Percentiles rank a stretch among this genome's conserved stretches.
Conservation (phyloP, 2,888 invertebrate species). For the Drosophila pegasa region DNA sequence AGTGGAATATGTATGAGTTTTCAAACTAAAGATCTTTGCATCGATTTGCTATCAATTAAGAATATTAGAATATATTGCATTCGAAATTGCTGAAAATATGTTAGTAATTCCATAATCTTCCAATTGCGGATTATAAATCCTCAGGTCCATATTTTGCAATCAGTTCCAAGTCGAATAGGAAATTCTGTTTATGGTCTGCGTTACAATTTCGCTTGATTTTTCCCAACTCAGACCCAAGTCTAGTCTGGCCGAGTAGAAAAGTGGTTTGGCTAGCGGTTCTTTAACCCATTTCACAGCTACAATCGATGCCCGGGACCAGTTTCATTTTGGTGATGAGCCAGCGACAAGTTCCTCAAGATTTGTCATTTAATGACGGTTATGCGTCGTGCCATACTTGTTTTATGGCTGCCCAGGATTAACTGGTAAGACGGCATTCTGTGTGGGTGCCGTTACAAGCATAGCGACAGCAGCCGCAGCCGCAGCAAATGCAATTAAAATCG, state of each 20-base stretch:
- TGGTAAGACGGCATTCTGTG: slow-evolving; percentile 51
- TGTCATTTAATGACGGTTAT: slow-evolving; percentile 43
- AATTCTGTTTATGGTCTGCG: not conserved
- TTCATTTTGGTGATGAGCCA: slow-evolving; percentile 33
- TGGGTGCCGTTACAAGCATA: slow-evolving; percentile 49
- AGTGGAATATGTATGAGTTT: too few relatives aligned
- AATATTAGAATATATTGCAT: too few relatives aligned
- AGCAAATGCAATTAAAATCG: slow-evolving; percentile 48
- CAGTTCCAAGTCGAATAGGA: not conserved
- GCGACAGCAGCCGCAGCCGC: not conserved
- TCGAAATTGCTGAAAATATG: too few relatives aligned
- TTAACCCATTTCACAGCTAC: slow-evolving; percentile 48
- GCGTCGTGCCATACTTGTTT: slow-evolving; percentile 12
- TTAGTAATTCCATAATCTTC: not conserved
- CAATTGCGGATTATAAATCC: not conserved
- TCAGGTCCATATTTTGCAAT: not conserved
- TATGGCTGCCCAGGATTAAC: slow-evolving; percentile 42
- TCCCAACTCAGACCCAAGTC: slow-evolving; percentile 1
- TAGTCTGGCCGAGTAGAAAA: slow-evolving; percentile 5
- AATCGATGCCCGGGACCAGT: slow-evolving; percentile 36
- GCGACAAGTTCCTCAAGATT: slow-evolving; percentile 41
- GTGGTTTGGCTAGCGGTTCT: slow-evolving; percentile 35
- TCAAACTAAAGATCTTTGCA: too few relatives aligned
- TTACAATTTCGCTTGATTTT: slow-evolving; percentile 14
- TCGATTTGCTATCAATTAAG: too few relatives aligned